Base-by-base conservation (phyloP, 2,113 vertebrate species). In the Trogon surrucura region DNA sequence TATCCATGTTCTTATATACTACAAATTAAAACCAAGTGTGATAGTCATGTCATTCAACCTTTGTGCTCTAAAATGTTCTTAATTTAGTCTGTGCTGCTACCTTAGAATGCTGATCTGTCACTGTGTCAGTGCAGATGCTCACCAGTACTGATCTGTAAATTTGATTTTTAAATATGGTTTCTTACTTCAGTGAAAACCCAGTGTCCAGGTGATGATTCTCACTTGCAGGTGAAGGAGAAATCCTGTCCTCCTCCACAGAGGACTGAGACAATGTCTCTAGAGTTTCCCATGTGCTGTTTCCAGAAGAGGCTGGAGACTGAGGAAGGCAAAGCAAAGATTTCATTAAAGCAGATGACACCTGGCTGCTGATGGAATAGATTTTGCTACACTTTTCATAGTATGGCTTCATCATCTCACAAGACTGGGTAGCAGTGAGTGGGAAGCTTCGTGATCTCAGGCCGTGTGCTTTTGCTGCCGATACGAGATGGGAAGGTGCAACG, bases 141-240 rank as follows among this genome's bases (percentile, higher is more conserved):
- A 41, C 9, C 41, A 56, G 6, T 44, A 57, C 58, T 62, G 64
- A n/a, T 70, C 44, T 88, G 57, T 60, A 90, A 92, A 75, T 41
- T 26, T 70, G 30, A 85, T 50, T 72, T 85, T 86, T 64, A 89
- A 86, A 92, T 17, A 44, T 9, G 20, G 20, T 62, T 3, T 66
- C 98, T 97, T 97, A 99, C 99, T 99, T 99, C 16, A 99, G 98
- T 3, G 99, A 99, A 96, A 99, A 99, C 11, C 98, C 98, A 8
- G 88, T 97, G 72, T 99, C 98, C 3, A 50, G 30, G 41, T 97
- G 94, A 2, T 71, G 72, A 23, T 62, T 85, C 36, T 98, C 98
- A 15, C 34, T 78, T 1, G 41, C 25, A 0, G 88, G 11, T 4
- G 92, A 72, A 17, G 50, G 19, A 18, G 93, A 69, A 45, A 60